Base-by-base conservation (phyloP, 1,140 invertebrate species). In the Neuroterus valhalla region DNA sequence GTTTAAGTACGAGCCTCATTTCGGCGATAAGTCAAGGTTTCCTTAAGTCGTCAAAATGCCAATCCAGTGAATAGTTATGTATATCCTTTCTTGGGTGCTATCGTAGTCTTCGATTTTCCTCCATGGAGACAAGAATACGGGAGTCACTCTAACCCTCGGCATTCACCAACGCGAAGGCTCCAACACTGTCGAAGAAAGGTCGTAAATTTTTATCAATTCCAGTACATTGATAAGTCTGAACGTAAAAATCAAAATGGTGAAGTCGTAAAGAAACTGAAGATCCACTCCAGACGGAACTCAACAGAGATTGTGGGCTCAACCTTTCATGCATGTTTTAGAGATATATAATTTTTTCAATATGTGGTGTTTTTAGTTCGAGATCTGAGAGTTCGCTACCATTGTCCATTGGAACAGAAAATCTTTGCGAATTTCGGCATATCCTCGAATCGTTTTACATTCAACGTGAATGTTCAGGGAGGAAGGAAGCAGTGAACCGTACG, bases 21-120 rank as follows among this genome's bases (percentile, higher is more conserved):
- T 73, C n/a, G 52, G 68, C 68, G 81, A 82, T 81, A 82, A 80
- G 45, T 82, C 81, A 78, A 82, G 79, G 70, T 76, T 81, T 80
- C 68, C 73, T 81, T 71, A 4, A 73, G 73, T 82, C 78, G 73
- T 81, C 78, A 80, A 82, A 66, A 52, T 74, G 81, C 81, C 81
- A 79, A 44, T 70, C 68, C 17, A 17, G 3, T 26, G 68, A 11
- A 4, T 79, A 78, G 81, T 78, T 73, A 26, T 67, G 42, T 78
- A 67, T 52, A 67, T 52, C 66, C 70, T 80, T 76, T 70, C 62
- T 67, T 74, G 69, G 26, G 62, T 78, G 23, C 45, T 82, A 78
- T 81, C 80, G 66, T 52, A 3, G 15, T 48, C 45, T 46, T 44
- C 71, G 19, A 75, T 8, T 38, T 21, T 66, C 43, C n/a, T 42